phyloP scores from a whole-genome alignment of 2,113 vertebrate species.

The Elephantulus edwardii region DNA sequence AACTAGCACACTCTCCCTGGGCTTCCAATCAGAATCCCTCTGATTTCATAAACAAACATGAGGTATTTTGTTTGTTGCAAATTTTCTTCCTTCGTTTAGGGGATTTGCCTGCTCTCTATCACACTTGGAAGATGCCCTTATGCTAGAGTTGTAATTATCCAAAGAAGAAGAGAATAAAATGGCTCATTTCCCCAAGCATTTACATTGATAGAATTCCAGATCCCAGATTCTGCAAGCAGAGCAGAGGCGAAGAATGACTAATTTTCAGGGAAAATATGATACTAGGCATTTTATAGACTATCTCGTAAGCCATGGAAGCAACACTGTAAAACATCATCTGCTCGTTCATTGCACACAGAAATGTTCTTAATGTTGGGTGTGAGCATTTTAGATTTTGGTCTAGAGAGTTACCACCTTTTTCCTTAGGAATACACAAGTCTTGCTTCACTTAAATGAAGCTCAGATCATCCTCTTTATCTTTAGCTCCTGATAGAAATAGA shows the following conservation, averaged over 20 bases:
- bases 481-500: slow-evolving; percentile 30
- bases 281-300: not conserved
- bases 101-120: not conserved
- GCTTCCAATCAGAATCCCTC: not conserved
- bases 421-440: slow-evolving; percentile 23
- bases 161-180: not conserved
- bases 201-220: slow-evolving; percentile 15
- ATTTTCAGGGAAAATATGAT: not conserved
- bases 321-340: not conserved
- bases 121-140: not conserved
- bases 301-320: not conserved
- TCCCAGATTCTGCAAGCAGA: slow-evolving; percentile 20
- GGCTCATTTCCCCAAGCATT: not conserved
- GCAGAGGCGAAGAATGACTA: slow-evolving; percentile 18
- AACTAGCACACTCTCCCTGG: not conserved
- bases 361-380: not conserved
- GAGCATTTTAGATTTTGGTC: slow-evolving; percentile 1
- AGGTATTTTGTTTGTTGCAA: not conserved
- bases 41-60: not conserved
- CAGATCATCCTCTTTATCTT: not conserved
- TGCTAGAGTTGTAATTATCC: not conserved
- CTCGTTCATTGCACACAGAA: not conserved
- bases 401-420: not conserved
- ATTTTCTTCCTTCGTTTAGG: not conserved
- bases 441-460: slow-evolving; percentile 6